Evolutionary conservation across 1,140 invertebrate genomes (phyloP).

Genomic region (Lerema accius): DNA sequence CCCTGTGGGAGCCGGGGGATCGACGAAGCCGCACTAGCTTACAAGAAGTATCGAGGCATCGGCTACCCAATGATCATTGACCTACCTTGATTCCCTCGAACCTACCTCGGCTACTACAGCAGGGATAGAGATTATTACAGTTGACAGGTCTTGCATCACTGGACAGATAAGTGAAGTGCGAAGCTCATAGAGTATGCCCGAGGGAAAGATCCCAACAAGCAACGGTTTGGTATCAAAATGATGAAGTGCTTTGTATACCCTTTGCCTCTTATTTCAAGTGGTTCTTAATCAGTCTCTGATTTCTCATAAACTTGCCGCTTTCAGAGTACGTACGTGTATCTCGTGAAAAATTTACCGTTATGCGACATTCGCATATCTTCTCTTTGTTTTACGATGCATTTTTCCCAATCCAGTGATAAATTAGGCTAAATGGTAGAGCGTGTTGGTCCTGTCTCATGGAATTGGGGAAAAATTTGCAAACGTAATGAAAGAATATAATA

Average conservation of each 20-base stretch:
- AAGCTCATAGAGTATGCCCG: conserved; percentile 56
- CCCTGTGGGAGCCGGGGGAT: conserved; percentile 59
- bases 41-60: conserved; percentile 59
- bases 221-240: conserved; percentile 56
- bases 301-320: not conserved
- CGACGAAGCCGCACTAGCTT: conserved; percentile 57
- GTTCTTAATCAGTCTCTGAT: conserved; percentile 8
- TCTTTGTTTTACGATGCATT: no score
- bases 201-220: conserved; percentile 50
- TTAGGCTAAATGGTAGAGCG: no score
- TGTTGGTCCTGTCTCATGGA: no score
- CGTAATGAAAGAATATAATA: no score
- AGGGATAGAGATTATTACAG: conserved; percentile 45
- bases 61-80: conserved; percentile 44
- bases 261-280: conserved; percentile 35
- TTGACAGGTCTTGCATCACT: conserved; percentile 45
- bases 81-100: conserved; percentile 34
- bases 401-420: no score
- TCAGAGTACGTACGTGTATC: no score
- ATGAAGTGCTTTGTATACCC: conserved; percentile 45
- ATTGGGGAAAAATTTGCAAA: no score
- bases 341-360: no score
- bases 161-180: conserved; percentile 50
- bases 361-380: no score
- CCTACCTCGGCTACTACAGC: conserved; percentile 33